Percentiles rank a stretch among this genome's conserved stretches.
Conservation (phyloP, 2,113 vertebrate species). For the Athene noctua region DNA sequence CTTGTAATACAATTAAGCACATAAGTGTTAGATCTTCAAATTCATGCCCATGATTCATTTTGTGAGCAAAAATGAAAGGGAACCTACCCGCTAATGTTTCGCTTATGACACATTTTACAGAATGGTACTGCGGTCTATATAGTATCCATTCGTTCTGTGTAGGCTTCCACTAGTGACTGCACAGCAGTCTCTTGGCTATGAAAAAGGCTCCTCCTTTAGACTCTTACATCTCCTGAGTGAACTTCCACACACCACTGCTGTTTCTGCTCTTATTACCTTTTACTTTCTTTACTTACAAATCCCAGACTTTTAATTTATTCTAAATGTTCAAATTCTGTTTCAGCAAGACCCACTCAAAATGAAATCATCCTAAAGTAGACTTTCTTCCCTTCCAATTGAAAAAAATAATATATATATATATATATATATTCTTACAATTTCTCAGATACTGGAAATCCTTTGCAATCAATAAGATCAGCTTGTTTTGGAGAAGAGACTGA, state of each 20-base stretch:
- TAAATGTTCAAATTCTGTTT: background rate
- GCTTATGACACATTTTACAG: background rate
- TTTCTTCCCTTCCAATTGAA: background rate
- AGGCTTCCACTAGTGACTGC: background rate
- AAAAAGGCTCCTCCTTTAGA: background rate
- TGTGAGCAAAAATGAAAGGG: background rate
- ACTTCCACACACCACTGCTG: background rate
- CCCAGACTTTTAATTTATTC: background rate
- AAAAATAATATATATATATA: too few species aligned
- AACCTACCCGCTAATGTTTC: background rate
- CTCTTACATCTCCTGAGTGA: background rate
- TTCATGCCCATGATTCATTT: background rate
- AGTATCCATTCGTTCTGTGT: background rate
- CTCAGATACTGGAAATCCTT: background rate
- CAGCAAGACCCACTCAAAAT: background rate
- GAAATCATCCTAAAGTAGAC: background rate
- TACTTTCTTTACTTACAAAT: background rate
- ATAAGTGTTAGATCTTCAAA: background rate
- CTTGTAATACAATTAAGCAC: background rate
- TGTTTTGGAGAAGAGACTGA: background rate
- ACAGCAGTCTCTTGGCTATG: background rate
- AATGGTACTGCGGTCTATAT: background rate
- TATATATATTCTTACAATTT: background rate
- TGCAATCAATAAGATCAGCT: background rate
- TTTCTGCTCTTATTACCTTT: background rate